Evolutionary conservation across 2,113 vertebrate species (phyloP), one percentile per base, ranked within the genome.

Genomic region (Theropithecus gelada): DNA sequence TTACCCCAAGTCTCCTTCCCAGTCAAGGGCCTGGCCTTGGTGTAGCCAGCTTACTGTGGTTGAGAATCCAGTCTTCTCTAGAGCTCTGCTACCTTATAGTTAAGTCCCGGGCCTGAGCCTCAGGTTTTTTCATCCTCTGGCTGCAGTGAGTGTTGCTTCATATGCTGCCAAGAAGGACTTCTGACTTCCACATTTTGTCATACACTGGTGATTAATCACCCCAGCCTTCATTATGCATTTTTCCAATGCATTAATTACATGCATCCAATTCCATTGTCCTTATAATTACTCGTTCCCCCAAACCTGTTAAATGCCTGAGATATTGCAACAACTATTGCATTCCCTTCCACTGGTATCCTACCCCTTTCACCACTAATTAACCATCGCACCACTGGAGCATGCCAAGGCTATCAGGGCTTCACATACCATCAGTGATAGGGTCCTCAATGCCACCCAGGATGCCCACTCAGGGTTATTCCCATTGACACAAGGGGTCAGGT

Each of bases 171-270:
- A 88, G 7, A 70, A 75, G 35, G 8, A 66, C 25, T 11, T n/a
- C 73, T 81, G 76, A 95, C 59, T 96, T 90, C 64, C n/a, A 92
- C 6, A 57, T 72, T 81, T 76, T 88, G 72, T 48, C 50, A 76
- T 92, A 78, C 76, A 86, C 20, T 76, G 40, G 16, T 95, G 48
- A 90, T 87, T 83, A 94, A 82, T 97, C 38, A 90, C 43, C 66
- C n/a, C 61, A 92, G 43, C 2, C 64, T 93, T 90, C 38, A 25
- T 75, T 96, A 64, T 35, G 48, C 50, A 32, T 88, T 96, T 96
- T 93, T 61, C 52, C n/a, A 80, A 30, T 66, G 40, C 38, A 64
- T 72, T 87, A 70, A 92, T 93, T 92, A 18, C 76, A 84, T 12
- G 57, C 57, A 84, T 55, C 52, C 30, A 61, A 50, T 90, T 87